Base-by-base conservation (phyloP, 1,140 invertebrate genomes). In the Sminthurides bifidus region DNA sequence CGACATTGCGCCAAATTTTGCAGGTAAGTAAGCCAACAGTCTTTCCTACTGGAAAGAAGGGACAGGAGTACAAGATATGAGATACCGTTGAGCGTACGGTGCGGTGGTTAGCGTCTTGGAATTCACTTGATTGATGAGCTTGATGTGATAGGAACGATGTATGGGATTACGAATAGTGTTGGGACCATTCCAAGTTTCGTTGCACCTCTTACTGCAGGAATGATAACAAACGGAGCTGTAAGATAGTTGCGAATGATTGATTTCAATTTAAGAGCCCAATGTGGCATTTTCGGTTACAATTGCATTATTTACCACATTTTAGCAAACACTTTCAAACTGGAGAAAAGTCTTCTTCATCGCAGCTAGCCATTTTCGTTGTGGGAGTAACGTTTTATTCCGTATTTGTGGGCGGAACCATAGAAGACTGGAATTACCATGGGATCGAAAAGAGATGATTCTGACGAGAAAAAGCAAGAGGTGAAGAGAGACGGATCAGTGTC, bases 131-230 rank as follows among this genome's bases (percentile, higher is more conserved):
- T n/a, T n/a, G n/a, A n/a, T n/a, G n/a, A n/a, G n/a, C n/a, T n/a
- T n/a, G n/a, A n/a, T n/a, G n/a, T n/a, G n/a, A 79, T 81, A 2
- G 84, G 84, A 14, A 79, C 80, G 1, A 69, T 88, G 0, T 31
- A 49, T 5, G 54, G 54, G 23, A n/a, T 55, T 21, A 37, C 61
- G 74, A 74, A 70, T 72, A 54, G 73, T 73, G 15, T 70, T 75
- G 56, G 62, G 73, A 56, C 44, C 35, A 31, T 56, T n/a, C 44
- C 44, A 4, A 46, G 54, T 21, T 56, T 43, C 19, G 24, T 56
- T 2, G 33, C 54, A 1, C 54, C 54, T 2, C 31, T 46, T n/a
- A 19, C 50, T 49, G 45, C 54, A 6, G 54, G 54, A 2, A 27
- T 30, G 21, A 23, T 56, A 1, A 56, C 31, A 29, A 56, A 56